These are phyloP conservation scores for Eristalis pertinax DNA, from an alignment of 2,888 invertebrate species.

Conservation along the genomic window DNA sequence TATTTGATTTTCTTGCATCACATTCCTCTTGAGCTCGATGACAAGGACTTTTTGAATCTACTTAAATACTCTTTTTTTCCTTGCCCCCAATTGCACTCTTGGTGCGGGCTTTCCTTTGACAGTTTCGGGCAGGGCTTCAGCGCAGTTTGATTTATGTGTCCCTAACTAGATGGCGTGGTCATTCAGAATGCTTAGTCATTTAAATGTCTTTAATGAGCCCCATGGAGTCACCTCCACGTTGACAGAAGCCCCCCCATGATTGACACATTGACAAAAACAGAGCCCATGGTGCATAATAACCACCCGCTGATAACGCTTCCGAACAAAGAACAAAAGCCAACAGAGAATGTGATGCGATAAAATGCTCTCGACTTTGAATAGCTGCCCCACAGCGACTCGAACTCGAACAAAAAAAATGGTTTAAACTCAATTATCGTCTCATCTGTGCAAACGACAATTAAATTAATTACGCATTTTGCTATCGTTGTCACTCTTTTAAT, in stretches of 20 bases:
- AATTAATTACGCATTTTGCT: conserved; percentile 5
- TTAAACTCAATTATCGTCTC: neutral
- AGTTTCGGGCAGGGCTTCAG: too few relatives aligned
- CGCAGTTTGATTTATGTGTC: too few relatives aligned
- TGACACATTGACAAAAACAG: neutral
- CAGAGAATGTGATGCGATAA: neutral
- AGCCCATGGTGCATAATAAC: neutral
- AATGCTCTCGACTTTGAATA: neutral
- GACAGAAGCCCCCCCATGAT: too few relatives aligned
- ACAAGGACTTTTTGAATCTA: neutral
- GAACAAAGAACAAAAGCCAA: neutral
- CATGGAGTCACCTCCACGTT: too few relatives aligned
- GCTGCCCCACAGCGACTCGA: neutral
- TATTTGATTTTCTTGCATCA: neutral
- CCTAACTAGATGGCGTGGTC: too few relatives aligned
- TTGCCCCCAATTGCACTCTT: too few relatives aligned
- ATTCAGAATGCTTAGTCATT: too few relatives aligned
- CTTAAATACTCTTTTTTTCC: too few relatives aligned
- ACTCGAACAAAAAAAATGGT: neutral
- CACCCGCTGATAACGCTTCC: neutral
- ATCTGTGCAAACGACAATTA: conserved; percentile 8
- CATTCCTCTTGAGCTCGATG: neutral
- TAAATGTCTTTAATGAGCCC: too few relatives aligned
- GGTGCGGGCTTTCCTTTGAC: too few relatives aligned
- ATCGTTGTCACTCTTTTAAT: conserved; percentile 22